Percentiles rank a stretch among this genome's conserved stretches.
Evolutionary conservation across 2,113 vertebrate genomes (phyloP).

Genomic region (Emydura subglobosa): DNA sequence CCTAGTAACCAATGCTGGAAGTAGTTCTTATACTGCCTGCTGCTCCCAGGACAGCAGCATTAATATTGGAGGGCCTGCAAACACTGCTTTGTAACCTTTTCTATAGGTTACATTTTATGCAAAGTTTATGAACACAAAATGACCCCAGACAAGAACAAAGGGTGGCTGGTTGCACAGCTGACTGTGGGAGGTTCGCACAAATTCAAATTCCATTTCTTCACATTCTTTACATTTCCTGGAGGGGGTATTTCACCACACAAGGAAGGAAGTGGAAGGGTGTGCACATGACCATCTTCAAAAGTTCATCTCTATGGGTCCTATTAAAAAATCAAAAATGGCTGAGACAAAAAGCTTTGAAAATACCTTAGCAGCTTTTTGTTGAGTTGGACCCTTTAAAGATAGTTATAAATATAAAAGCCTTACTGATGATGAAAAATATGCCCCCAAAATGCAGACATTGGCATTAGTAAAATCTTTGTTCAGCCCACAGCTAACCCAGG

Average conservation of each 20-base stretch:
- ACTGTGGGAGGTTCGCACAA: neutral
- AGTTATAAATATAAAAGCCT: neutral
- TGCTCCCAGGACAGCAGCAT: neutral
- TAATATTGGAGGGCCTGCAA: no score
- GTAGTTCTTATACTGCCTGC: neutral
- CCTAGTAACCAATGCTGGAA: neutral
- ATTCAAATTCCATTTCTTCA: neutral
- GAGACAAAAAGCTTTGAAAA: neutral
- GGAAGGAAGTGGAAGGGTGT: slow-evolving; percentile 12
- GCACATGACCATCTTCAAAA: neutral
- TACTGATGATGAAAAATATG: neutral
- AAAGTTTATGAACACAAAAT: neutral
- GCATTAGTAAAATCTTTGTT: neutral
- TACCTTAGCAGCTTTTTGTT: neutral
- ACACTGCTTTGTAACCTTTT: neutral
- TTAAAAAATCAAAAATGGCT: neutral
- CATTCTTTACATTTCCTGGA: neutral
- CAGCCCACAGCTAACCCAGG: neutral
- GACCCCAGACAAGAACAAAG: neutral
- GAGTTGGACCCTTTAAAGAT: neutral
- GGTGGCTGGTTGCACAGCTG: neutral
- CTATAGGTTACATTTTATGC: neutral
- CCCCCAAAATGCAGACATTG: neutral
- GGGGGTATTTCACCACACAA: neutral
- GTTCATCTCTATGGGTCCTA: neutral